phyloP scores from a whole-genome alignment of 2,888 invertebrate species.

The Cerceris rybyensis region DNA sequence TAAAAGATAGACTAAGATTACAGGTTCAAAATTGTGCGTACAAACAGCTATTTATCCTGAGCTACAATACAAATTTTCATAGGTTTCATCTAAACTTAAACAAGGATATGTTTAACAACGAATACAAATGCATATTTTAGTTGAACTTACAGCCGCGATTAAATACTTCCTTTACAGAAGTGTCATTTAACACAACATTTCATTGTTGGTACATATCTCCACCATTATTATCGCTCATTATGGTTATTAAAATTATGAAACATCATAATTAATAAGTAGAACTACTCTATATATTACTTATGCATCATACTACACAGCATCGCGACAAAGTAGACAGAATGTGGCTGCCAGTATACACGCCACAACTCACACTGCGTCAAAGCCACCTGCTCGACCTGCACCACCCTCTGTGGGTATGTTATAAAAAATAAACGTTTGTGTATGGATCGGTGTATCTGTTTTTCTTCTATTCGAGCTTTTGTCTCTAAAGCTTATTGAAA shows the following conservation, averaged over 20 bases:
- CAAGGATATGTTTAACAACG: slow-evolving; percentile 25
- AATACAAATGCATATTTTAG: slow-evolving; percentile 16
- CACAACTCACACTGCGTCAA: slow-evolving; percentile 78
- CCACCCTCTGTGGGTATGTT: slow-evolving; percentile 81
- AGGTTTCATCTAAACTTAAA: slow-evolving; percentile 21
- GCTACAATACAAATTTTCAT: slow-evolving; percentile 16
- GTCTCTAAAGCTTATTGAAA: slow-evolving; percentile 23
- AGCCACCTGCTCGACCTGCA: slow-evolving; percentile 81
- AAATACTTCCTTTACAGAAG: slow-evolving; percentile 10
- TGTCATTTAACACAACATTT: background rate
- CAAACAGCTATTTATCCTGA: slow-evolving; percentile 12
- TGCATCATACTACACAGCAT: slow-evolving; percentile 78
- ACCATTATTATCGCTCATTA: slow-evolving; percentile 16
- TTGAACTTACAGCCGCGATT: slow-evolving; percentile 17
- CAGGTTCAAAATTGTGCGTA: background rate
- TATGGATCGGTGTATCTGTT: slow-evolving; percentile 40
- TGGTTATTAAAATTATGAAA: slow-evolving; percentile 20
- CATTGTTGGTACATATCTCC: slow-evolving; percentile 2
- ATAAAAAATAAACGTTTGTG: slow-evolving; percentile 56
- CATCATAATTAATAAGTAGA: slow-evolving; percentile 38
- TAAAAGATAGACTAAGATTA: background rate
- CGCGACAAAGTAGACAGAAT: slow-evolving; percentile 79
- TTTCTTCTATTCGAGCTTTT: slow-evolving; percentile 31
- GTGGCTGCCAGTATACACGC: slow-evolving; percentile 77
- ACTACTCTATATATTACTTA: slow-evolving; percentile 60